These are phyloP conservation scores for Camarhynchus parvulus DNA, from an alignment of 2,113 vertebrate genomes.

Conservation along the genomic window DNA sequence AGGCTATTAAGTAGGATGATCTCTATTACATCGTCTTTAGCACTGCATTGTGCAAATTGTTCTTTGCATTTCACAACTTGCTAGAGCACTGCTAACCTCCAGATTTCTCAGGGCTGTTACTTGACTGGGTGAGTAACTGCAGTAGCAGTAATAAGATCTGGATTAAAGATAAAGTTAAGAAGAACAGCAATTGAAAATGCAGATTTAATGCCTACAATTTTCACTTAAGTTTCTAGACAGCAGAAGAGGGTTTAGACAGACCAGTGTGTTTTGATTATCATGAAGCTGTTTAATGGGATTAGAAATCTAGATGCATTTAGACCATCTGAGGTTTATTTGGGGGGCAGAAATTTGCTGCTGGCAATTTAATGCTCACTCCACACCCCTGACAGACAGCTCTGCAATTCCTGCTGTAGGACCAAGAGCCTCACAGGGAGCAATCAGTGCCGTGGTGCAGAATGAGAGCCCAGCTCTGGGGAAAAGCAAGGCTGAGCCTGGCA, in stretches of 20 bases:
- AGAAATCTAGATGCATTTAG: constrained; percentile 19
- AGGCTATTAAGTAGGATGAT: constrained; percentile 58
- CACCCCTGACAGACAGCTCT: constrained; percentile 5
- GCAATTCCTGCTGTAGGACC: background rate
- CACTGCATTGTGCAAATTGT: constrained; percentile 30
- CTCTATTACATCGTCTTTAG: constrained; percentile 41
- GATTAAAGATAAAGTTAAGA: constrained; percentile 22
- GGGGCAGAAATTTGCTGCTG: constrained; percentile 37
- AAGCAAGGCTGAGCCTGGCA: background rate
- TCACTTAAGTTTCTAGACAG: constrained; percentile 32
- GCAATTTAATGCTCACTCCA: constrained; percentile 39
- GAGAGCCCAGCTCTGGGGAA: background rate
- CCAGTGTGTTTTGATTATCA: background rate
- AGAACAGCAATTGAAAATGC: constrained; percentile 40
- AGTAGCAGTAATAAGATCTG: constrained; percentile 43
- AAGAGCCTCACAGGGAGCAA: background rate
- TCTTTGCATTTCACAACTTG: constrained; percentile 39
- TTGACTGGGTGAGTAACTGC: constrained; percentile 31
- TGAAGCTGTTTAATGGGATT: constrained; percentile 25
- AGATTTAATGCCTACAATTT: constrained; percentile 30
- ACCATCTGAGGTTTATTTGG: constrained; percentile 5
- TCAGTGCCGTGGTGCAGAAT: background rate
- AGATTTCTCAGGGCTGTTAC: constrained; percentile 39
- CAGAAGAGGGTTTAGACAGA: constrained; percentile 36
- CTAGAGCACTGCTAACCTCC: constrained; percentile 42